These are phyloP conservation scores for Myotis myotis DNA, from an alignment of 2,797 vertebrate species.

Conservation along the genomic window DNA sequence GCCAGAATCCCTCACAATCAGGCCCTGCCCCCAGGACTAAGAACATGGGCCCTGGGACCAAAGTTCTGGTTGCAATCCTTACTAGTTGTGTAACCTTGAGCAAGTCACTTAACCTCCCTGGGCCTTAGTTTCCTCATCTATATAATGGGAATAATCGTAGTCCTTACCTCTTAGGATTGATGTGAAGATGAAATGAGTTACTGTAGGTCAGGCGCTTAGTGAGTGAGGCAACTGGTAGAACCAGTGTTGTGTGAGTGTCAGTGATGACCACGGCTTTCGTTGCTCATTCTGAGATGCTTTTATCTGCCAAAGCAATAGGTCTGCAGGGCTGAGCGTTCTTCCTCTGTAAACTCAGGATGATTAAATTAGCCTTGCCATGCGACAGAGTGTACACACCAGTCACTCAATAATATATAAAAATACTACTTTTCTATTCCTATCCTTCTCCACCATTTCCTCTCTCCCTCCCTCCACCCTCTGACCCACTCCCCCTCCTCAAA, in stretches of 20 bases:
- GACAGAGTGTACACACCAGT: background rate
- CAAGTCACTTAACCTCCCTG: background rate
- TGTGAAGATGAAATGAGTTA: background rate
- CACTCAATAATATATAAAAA: background rate
- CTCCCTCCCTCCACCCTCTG: background rate
- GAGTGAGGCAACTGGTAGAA: background rate
- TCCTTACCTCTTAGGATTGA: background rate
- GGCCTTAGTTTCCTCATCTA: background rate
- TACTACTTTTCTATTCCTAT: background rate
- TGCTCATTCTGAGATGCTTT: background rate
- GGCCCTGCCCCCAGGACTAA: background rate
- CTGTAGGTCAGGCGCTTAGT: rapidly evolving
- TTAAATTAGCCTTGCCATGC: background rate
- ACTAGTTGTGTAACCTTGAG: background rate
- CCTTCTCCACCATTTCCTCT: background rate
- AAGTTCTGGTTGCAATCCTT: background rate
- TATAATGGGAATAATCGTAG: background rate
- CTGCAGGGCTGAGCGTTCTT: background rate
- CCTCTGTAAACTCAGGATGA: background rate
- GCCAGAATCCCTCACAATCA: background rate
- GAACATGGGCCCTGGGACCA: background rate
- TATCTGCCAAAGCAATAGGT: background rate
- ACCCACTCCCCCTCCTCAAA: background rate
- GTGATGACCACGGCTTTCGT: background rate
- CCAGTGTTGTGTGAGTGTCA: background rate